Conservation (phyloP, 2,888 invertebrate genomes). For the Lymantria monacha region DNA sequence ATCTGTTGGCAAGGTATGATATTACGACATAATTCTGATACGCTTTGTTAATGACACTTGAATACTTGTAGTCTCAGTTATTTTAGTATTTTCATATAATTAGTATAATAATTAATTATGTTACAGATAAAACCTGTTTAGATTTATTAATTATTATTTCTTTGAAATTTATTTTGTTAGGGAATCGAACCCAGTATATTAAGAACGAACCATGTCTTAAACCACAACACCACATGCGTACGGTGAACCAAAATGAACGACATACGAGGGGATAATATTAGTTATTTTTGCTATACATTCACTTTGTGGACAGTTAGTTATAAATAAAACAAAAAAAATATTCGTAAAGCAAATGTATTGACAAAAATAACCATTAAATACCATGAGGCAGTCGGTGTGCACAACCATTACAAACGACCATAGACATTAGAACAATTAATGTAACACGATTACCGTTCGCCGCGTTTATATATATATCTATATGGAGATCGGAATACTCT, state of each 20-base stretch:
- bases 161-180: too few species aligned
- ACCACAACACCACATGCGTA: too few species aligned
- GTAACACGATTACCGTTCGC: too few species aligned
- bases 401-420: neutral
- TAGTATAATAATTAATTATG: too few species aligned
- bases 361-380: constrained; percentile 78
- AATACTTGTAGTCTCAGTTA: neutral
- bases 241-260: neutral
- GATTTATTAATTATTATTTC: too few species aligned
- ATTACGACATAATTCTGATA: neutral
- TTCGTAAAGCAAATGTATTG: constrained; percentile 77
- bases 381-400: constrained; percentile 5
- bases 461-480: too few species aligned
- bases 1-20: constrained; percentile 17
- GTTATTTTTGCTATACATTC: constrained; percentile 76
- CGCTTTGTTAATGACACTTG: neutral
- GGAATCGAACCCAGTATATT: too few species aligned
- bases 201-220: too few species aligned
- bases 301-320: constrained; percentile 78
- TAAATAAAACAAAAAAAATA: constrained; percentile 66
- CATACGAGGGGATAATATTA: constrained; percentile 37
- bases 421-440: neutral
- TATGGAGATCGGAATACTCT: too few species aligned
- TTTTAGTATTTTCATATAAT: neutral
- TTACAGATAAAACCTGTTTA: too few species aligned